A percentile compares a stretch with the other conserved stretches of the same genome.
These are phyloP conservation scores for Axinella damicornis DNA, from an alignment of 37 sponge, comb jelly and placozoan genomes.

Conservation along the genomic window DNA sequence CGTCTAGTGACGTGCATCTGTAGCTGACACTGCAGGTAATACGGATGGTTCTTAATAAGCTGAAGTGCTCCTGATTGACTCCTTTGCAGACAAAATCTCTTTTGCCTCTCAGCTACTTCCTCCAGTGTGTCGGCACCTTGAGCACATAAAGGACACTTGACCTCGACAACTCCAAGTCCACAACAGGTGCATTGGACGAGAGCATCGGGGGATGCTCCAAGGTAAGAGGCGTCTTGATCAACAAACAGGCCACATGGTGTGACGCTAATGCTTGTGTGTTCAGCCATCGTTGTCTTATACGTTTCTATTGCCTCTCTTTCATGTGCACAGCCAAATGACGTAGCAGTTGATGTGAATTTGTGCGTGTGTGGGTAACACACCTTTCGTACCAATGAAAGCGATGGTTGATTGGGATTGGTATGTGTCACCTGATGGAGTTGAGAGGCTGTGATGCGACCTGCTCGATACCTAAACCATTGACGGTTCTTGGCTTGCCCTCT, in stretches of 20 bases:
- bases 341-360: conserved; percentile 19
- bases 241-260: conserved; percentile 20
- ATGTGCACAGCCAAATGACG: conserved; percentile 25
- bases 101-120: neutral
- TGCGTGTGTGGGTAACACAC: conserved; percentile 19
- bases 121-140: neutral
- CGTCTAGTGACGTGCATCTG: conserved; percentile 18
- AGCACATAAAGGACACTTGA: conserved; percentile 8
- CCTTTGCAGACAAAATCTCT: too few species aligned
- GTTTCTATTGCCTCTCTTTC: conserved; percentile 38
- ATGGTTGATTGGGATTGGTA: conserved; percentile 43
- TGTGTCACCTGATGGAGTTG: conserved; percentile 11
- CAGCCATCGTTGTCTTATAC: conserved; percentile 11
- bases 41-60: neutral
- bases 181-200: conserved; percentile 27
- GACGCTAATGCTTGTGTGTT: conserved; percentile 1
- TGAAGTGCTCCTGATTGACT: neutral
- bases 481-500: conserved; percentile 26
- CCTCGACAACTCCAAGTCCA: conserved; percentile 11
- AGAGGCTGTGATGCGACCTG: conserved; percentile 51
- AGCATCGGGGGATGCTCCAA: conserved; percentile 40
- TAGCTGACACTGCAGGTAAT: conserved; percentile 9
- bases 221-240: neutral
- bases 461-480: conserved; percentile 36
- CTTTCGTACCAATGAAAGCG: conserved; percentile 29